Evolutionary conservation across 1,140 invertebrate genomes (phyloP), one percentile per base, ranked within the genome.

Genomic region (Atta texana): DNA sequence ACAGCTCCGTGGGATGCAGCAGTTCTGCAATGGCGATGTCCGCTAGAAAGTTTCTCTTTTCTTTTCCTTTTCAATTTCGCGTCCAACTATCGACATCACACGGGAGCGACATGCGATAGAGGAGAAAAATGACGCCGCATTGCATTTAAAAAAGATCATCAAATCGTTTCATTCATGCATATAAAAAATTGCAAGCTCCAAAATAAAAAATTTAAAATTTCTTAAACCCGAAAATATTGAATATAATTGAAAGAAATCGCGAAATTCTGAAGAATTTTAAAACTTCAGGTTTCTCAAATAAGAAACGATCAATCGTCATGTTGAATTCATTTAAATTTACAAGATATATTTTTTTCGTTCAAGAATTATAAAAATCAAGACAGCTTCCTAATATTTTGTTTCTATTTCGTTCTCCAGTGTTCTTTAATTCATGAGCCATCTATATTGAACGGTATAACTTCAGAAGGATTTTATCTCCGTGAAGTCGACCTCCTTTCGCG

Each of bases 1-100:
- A 97, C 34, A 97, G 92, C 85, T 97, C 97, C 21, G 96, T 96
- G 24, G 97, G 96, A 91, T 97, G 97, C 21, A 97, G 95, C 86
- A 97, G 96, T 93, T 97, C 97, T 97, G 95, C 18, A 92, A 93
- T 88, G 76, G 71, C 68, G 77, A 87, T 14, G 31, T 64, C 68
- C 18, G 53, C 78, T 85, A 87, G 57, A 85, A 80, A 76, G 39
- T 64, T 21, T 80, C 68, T 71, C 49, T 71, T 69, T 61, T 72
- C 34, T 72, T 72, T 53, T 5, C 5, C 12, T 12, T 34, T 74
- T 75, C 12, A 7, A 12, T 69, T 69, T 69, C 66, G 16, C 44
- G 21, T 71, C 7, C 28, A 21, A 21, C 71, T 24, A 55, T 51
- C 71, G 24, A n/a, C 53, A 10, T 55, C 4, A 39, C 55, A n/a